These are phyloP conservation scores for Enteromius paludinosus DNA, from an alignment of 2,797 vertebrate species.

Conservation along the genomic window DNA sequence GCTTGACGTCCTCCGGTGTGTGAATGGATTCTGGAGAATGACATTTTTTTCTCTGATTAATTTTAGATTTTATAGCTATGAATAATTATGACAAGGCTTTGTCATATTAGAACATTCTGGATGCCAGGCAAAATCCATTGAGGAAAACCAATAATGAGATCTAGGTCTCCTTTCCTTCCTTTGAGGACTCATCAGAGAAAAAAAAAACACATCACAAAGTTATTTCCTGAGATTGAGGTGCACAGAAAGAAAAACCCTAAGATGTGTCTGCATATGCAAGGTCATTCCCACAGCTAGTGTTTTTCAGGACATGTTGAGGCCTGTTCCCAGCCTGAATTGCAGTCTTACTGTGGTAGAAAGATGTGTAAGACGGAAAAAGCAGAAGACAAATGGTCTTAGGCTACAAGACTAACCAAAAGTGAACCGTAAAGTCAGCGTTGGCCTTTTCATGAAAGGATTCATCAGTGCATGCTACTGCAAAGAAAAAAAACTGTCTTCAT, in stretches of 20 bases:
- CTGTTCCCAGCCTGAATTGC: conserved; percentile 15
- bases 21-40: conserved; percentile 10
- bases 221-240: conserved; percentile 37
- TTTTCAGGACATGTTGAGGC: conserved; percentile 41
- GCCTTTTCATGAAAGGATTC: neutral
- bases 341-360: neutral
- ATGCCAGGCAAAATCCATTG: conserved; percentile 30
- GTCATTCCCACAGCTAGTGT: conserved; percentile 10
- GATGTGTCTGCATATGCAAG: conserved; percentile 22
- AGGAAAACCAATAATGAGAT: conserved; percentile 42
- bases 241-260: conserved; percentile 10
- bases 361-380: neutral
- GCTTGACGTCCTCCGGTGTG: neutral
- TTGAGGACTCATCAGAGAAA: neutral
- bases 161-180: conserved; percentile 33
- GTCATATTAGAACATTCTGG: conserved; percentile 20
- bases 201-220: conserved; percentile 12
- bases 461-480: neutral
- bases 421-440: neutral
- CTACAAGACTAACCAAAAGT: neutral
- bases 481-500: neutral
- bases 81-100: conserved; percentile 13
- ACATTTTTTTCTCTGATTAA: neutral
- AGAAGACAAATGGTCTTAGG: neutral
- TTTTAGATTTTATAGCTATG: conserved; percentile 2